These are phyloP conservation scores for Theristus sp. DNA, from an alignment of 2,888 invertebrate species.

Conservation along the genomic window DNA sequence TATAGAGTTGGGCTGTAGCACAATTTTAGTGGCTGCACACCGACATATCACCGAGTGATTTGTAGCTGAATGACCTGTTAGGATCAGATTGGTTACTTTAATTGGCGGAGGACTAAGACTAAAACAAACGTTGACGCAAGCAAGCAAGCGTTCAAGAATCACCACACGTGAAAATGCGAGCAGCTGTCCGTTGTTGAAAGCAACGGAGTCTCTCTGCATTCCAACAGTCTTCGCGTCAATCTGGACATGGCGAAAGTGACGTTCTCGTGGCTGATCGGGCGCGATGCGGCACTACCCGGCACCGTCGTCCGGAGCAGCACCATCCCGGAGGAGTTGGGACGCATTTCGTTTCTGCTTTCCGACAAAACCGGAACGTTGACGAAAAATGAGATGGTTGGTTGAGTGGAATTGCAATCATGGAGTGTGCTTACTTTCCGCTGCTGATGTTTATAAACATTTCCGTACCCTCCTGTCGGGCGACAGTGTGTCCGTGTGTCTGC, in stretches of 20 bases:
- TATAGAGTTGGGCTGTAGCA: too few species aligned
- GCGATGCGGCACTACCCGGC: constrained; percentile 74
- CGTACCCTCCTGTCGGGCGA: background rate
- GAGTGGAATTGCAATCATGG: too few species aligned
- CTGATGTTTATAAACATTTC: background rate
- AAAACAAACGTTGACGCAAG: too few species aligned
- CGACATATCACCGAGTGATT: too few species aligned
- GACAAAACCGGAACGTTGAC: constrained; percentile 97
- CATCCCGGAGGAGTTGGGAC: constrained; percentile 89
- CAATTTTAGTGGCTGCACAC: too few species aligned
- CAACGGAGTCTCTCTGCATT: too few species aligned
- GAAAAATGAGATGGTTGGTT: constrained; percentile 75
- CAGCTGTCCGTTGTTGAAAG: too few species aligned
- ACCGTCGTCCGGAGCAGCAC: constrained; percentile 92
- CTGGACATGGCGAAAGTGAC: constrained; percentile 83
- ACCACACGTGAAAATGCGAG: too few species aligned
- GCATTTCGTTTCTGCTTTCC: constrained; percentile 83
- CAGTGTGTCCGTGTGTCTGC: background rate
- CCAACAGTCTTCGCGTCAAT: constrained; percentile 87
- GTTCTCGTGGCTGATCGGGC: constrained; percentile 87
- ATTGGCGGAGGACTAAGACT: too few species aligned
- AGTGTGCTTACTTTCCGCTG: constrained; percentile 10
- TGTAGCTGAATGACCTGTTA: too few species aligned
- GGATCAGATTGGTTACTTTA: too few species aligned
- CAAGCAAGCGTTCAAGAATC: too few species aligned